These are phyloP conservation scores for Catharus minimus DNA, from an alignment of 2,113 vertebrate genomes.

Conservation along the genomic window DNA sequence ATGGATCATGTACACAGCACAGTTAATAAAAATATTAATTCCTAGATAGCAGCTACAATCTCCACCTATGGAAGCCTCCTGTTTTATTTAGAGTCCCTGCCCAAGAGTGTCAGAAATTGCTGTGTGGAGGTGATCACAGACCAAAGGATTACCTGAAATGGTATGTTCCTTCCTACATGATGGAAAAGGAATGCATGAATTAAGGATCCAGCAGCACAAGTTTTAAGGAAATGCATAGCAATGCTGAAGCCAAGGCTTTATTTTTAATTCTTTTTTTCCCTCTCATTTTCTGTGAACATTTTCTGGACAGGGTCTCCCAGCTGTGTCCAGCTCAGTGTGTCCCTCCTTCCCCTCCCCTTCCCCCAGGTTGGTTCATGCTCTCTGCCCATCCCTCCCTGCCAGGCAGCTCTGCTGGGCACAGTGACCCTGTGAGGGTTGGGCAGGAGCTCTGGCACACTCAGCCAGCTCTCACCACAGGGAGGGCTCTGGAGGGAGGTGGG, in stretches of 20 bases:
- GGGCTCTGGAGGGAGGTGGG: rapidly evolving
- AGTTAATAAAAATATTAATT: background rate
- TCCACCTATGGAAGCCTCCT: too few species aligned
- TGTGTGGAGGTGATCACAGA: background rate
- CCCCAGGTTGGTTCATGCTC: background rate
- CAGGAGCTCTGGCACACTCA: background rate
- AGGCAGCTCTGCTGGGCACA: background rate
- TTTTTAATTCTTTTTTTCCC: too few species aligned
- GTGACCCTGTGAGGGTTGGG: rapidly evolving
- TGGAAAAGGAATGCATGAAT: rapidly evolving
- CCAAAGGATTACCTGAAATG: background rate
- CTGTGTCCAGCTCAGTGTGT: background rate
- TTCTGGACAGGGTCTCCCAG: background rate
- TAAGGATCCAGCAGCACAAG: background rate
- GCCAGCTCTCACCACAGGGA: rapidly evolving
- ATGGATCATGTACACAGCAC: background rate
- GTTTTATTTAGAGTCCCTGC: background rate
- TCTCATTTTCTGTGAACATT: background rate
- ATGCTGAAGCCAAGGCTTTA: background rate
- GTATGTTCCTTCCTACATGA: background rate
- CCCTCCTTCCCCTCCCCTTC: background rate
- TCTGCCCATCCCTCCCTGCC: rapidly evolving
- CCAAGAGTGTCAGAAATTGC: background rate
- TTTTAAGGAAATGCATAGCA: background rate
- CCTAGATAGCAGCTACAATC: background rate